Evolutionary conservation across 2,113 vertebrate species (phyloP), one percentile per base, ranked within the genome.

Genomic region (Otis tarda): DNA sequence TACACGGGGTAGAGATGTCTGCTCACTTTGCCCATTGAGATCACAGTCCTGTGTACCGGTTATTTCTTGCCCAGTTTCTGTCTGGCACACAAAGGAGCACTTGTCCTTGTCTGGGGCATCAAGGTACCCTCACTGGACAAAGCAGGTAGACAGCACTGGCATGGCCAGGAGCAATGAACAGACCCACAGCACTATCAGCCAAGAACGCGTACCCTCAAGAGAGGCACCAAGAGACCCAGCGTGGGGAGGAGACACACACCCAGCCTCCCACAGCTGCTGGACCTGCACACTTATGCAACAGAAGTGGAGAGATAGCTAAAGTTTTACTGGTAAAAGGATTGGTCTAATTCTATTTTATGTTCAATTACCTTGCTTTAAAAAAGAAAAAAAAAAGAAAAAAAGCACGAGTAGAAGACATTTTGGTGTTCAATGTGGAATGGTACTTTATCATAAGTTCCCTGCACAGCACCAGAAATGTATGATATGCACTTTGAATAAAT

Each of bases 401-500:
- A 33, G 2, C 28, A 43, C 56, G 20, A 56, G 27, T 49, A 33
- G 57, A 68, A 83, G 67, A 80, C n/a, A 74, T 87, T 95, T 89
- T 85, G 22, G 30, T 84, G 43, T 57, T 94, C 71, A 76, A 27
- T 3, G 4, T 69, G 53, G 37, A 94, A 60, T 3, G 2, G 33
- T 41, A 52, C 56, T 93, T 94, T 79, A 61, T 84, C 74, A 94
- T 92, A 96, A 93, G 91, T 96, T 94, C 84, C 14, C 80, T 77
- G 50, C 67, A 74, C 73, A 45, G 87, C 89, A 90, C 57, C 79
- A 94, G 76, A 70, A 94, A 93, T 76, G 82, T 87, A 81, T 73
- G 61, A 83, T 85, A 27, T 84, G 60, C 79, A 85, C 49, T 97
- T 96, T 95, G 79, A 95, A 98, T 95, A 97, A 98, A 96, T 93